These are phyloP conservation scores for Oasisia sp. DNA, from an alignment of 2,888 invertebrate genomes.

Conservation along the genomic window DNA sequence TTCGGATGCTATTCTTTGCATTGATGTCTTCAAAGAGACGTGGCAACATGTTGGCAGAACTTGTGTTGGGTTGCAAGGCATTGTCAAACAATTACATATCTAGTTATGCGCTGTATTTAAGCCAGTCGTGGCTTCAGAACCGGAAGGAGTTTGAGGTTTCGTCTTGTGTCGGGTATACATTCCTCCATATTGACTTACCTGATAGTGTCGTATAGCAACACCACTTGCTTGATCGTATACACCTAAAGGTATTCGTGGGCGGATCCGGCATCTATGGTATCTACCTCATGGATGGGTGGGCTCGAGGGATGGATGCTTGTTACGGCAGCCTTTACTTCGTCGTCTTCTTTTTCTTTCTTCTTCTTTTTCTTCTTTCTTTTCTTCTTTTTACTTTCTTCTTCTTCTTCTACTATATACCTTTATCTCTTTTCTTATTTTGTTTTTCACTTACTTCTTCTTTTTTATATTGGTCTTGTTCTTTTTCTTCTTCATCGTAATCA, in stretches of 20 bases:
- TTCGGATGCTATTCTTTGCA: conserved; percentile 18
- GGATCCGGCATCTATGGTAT: conserved; percentile 20
- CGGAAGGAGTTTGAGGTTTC: conserved; percentile 8
- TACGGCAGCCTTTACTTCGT: background rate
- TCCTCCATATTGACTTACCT: conserved; percentile 14
- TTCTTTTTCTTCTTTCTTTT: background rate
- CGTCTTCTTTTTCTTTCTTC: background rate
- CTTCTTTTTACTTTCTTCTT: background rate
- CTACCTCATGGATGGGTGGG: conserved; percentile 21
- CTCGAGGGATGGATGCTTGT: background rate
- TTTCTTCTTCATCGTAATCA: too few relatives aligned
- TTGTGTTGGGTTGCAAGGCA: conserved; percentile 20
- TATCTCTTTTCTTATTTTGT: background rate
- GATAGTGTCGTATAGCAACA: conserved; percentile 19
- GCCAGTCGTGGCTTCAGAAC: background rate
- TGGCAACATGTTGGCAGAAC: background rate
- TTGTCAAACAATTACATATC: conserved; percentile 22
- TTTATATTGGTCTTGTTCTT: too few relatives aligned
- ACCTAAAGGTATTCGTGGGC: background rate
- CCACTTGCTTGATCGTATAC: background rate
- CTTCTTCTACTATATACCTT: background rate
- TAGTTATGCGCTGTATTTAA: background rate
- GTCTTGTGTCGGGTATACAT: background rate
- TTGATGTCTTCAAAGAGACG: conserved; percentile 20
- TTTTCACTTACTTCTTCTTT: too few relatives aligned